These are phyloP conservation scores for Syrrhaptes paradoxus DNA, from an alignment of 2,113 vertebrate species.

Conservation along the genomic window DNA sequence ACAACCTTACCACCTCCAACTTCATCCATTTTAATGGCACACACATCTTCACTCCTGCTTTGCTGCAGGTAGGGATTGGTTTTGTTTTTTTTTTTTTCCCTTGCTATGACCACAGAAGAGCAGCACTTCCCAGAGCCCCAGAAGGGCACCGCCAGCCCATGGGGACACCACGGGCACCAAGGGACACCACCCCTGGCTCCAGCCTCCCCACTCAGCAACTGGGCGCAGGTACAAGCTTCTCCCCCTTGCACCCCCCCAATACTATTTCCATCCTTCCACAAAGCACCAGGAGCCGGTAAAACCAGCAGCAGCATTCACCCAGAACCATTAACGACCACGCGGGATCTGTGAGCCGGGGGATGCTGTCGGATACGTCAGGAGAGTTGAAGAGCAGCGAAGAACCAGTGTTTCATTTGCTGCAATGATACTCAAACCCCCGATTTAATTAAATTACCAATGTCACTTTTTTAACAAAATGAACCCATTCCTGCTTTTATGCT, in stretches of 20 bases:
- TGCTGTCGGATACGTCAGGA: background rate
- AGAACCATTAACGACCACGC: background rate
- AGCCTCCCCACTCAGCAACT: background rate
- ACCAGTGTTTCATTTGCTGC: slow-evolving; percentile 72
- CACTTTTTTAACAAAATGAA: slow-evolving; percentile 66
- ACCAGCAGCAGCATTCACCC: background rate
- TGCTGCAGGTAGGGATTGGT: background rate
- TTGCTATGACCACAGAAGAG: fast-evolving
- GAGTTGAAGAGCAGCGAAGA: slow-evolving; percentile 47
- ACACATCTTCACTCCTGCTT: fast-evolving
- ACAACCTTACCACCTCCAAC: background rate
- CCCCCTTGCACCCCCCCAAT: background rate
- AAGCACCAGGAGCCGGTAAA: background rate
- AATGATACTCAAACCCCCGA: slow-evolving; percentile 68
- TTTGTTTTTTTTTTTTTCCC: no score
- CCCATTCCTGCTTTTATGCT: slow-evolving; percentile 70
- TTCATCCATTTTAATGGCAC: background rate
- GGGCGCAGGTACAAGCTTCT: background rate
- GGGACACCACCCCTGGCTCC: background rate
- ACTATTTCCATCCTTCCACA: background rate
- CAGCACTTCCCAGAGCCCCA: background rate
- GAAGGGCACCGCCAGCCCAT: no score
- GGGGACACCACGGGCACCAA: no score
- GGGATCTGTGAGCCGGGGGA: background rate
- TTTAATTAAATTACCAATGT: slow-evolving; percentile 82